phyloP scores from a whole-genome alignment of 2,797 vertebrate species.

The Mus caroli region DNA sequence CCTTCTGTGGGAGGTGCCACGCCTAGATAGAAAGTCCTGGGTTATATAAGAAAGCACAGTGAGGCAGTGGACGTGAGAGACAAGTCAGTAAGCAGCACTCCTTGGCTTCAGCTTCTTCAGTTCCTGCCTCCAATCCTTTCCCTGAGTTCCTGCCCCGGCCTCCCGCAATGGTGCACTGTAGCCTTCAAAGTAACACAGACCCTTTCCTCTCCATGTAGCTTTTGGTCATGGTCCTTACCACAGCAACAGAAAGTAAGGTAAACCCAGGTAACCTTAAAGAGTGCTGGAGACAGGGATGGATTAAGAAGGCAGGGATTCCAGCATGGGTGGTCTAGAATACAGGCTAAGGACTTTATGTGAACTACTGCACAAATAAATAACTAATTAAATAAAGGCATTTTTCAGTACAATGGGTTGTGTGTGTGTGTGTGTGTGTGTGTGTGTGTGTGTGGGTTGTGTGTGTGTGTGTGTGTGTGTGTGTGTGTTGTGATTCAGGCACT shows the following conservation, averaged over 20 bases:
- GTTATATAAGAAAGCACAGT: neutral
- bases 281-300: neutral
- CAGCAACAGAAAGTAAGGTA: neutral
- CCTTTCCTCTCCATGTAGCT: neutral
- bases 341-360: neutral
- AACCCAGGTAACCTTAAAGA: neutral
- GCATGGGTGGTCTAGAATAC: neutral
- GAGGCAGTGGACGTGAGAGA: rapidly evolving
- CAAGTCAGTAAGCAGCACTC: neutral
- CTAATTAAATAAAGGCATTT: neutral
- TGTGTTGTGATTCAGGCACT: neutral
- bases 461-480: too few species aligned
- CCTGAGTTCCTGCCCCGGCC: neutral
- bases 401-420: neutral
- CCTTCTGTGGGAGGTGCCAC: neutral
- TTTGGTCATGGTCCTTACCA: too few species aligned
- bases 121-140: neutral
- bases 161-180: neutral
- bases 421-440: too few species aligned
- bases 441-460: too few species aligned
- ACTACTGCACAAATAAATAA: neutral
- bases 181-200: too few species aligned
- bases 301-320: neutral
- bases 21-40: neutral
- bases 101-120: neutral